These are phyloP conservation scores for Dendrocincla tyrannina DNA, from an alignment of 2,797 vertebrate genomes.

Conservation along the genomic window DNA sequence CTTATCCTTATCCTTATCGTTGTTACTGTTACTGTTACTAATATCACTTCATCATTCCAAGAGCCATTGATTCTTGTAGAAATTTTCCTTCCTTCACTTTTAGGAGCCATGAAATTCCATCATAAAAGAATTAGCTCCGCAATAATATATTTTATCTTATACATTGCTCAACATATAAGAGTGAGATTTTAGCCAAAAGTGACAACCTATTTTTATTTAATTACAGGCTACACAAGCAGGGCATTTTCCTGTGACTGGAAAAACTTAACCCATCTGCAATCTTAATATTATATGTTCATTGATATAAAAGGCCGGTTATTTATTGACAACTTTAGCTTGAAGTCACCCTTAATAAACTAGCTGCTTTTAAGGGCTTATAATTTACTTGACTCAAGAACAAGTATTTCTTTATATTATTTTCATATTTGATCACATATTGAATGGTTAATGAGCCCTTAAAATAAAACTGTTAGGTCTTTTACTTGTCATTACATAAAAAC, in stretches of 20 bases:
- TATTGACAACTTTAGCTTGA: not conserved
- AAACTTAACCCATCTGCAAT: not conserved
- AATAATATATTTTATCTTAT: not conserved
- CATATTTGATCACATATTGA: not conserved
- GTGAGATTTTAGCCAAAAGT: not conserved
- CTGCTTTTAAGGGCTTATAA: not conserved
- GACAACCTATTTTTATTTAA: not conserved
- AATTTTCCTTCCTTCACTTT: not conserved
- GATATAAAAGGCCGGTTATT: not conserved
- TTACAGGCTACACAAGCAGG: not conserved
- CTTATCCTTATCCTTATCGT: not conserved
- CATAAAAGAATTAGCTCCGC: not conserved
- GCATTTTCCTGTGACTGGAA: not conserved
- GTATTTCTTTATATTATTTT: not conserved
- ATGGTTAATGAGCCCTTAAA: not conserved
- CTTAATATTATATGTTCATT: not conserved
- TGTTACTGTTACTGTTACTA: not conserved
- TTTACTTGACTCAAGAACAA: not conserved
- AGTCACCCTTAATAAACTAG: not conserved
- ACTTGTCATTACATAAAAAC: not conserved
- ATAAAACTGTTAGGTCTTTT: not conserved
- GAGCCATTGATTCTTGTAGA: not conserved
- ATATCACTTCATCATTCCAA: not conserved
- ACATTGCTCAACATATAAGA: not conserved
- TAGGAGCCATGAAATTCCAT: not conserved